Evolutionary conservation across 2,888 invertebrate genomes (phyloP), one percentile per base, ranked within the genome.

Genomic region (Callyntrura sp.): DNA sequence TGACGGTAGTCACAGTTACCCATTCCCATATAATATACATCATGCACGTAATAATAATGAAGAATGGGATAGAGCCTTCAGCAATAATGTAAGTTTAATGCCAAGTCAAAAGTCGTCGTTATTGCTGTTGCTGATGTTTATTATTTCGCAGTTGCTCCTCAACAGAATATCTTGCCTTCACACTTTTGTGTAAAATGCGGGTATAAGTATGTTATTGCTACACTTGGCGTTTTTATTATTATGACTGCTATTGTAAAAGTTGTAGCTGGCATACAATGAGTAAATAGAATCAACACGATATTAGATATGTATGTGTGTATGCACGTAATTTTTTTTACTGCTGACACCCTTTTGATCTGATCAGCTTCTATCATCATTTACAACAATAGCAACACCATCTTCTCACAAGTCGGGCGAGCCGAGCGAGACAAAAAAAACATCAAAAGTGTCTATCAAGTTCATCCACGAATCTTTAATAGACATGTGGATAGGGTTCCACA

Each of bases 261-360:
- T 78, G 45, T 51, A 5, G 14, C 51, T 51, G n/a, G 12, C 51
- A 51, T 51, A n/a, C 9, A 5, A 14, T 51, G n/a, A 14, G 51
- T 51, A 9, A 65, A 20, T n/a, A 65, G 20, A 17, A 20, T n/a
- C 12, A 3, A 23, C 20, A n/a, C 51, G n/a, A 73, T n/a, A 73
- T 14, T 76, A 17, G 17, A 20, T 43, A 60, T 35, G 35, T 35
- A 35, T 35, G 6, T 51, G 51, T 14, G 2, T 23, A 28, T 35
- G 55, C 68, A 25, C 43, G 68, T 57, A 28, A 6, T 35, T 57
- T 62, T 78, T 73, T 88, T 70, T 11, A 73, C 62, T 83, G 88
- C 83, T 88, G 88, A 88, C 88, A 88, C 88, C 88, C 88, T 83
- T 51, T 51, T 88, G 85, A 85, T 85, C 85, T 85, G 88, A 48